A percentile compares a stretch with the other conserved stretches of the same genome.
phyloP scores from a whole-genome alignment of 2,888 invertebrate species.

The Drosophila nigritarsus region DNA sequence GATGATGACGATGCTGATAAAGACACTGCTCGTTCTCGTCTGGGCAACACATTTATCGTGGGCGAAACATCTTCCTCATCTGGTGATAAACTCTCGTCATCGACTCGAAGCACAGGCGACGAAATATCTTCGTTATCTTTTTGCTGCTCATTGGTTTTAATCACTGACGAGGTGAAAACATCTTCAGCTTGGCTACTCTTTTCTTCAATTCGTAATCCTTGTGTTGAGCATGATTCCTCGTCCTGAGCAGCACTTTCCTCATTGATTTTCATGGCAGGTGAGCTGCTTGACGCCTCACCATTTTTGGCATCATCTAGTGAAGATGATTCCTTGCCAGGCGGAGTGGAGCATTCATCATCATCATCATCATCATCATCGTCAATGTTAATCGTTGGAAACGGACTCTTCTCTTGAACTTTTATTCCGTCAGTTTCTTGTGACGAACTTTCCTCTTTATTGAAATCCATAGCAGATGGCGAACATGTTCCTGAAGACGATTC shows the following conservation, averaged over 20 bases:
- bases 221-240: not conserved
- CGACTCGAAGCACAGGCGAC: constrained; percentile 2
- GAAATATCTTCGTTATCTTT: constrained; percentile 5
- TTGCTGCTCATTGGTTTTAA: constrained; percentile 3
- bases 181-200: constrained; percentile 13
- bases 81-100: constrained; percentile 15
- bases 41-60: not conserved
- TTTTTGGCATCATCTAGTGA: constrained; percentile 6
- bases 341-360: not conserved
- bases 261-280: not conserved
- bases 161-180: constrained; percentile 10
- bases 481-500: not conserved
- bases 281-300: not conserved
- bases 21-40: not conserved
- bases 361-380: constrained; percentile 1
- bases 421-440: not conserved
- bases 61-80: constrained; percentile 22
- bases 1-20: not conserved
- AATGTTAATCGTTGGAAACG: not conserved
- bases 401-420: constrained; percentile 10
- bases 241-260: not conserved
- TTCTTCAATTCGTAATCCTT: not conserved
- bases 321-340: not conserved
- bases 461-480: not conserved
- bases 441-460: not conserved